Percentiles rank a stretch among this genome's conserved stretches.
Conservation (phyloP, 2,888 invertebrate genomes). For the Heliconius cydno region DNA sequence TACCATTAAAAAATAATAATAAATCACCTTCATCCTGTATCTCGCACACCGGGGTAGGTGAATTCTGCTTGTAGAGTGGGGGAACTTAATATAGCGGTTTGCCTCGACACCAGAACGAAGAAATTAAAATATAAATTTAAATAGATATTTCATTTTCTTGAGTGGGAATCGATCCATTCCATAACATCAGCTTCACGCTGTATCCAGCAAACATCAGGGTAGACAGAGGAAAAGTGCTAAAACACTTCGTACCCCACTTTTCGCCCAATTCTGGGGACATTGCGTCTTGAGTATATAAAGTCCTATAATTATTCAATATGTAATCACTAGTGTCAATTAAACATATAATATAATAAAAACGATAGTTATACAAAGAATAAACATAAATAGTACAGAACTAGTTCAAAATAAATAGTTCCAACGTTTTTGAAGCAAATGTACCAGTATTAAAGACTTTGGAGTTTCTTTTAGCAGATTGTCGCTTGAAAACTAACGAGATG, state of each 20-base stretch:
- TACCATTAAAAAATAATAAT: not conserved
- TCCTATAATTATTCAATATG: not conserved
- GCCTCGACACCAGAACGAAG: too few relatives aligned
- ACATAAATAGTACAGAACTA: not conserved
- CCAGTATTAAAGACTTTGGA: not conserved
- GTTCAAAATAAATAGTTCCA: not conserved
- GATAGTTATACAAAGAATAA: not conserved
- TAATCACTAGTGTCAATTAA: not conserved
- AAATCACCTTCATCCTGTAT: not conserved
- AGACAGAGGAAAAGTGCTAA: too few relatives aligned
- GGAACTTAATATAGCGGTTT: too few relatives aligned
- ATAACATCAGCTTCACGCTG: not conserved
- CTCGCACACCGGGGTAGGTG: not conserved
- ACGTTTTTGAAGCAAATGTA: slow-evolving; percentile 5
- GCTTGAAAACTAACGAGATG: slow-evolving; percentile 13
- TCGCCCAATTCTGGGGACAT: not conserved
- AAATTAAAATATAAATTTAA: too few relatives aligned
- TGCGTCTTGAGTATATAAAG: not conserved
- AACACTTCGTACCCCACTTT: too few relatives aligned
- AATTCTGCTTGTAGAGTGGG: too few relatives aligned
- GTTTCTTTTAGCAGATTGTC: slow-evolving; percentile 19
- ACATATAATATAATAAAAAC: not conserved
- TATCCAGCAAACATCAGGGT: not conserved
- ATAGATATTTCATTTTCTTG: too few relatives aligned
- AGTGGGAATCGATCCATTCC: too few relatives aligned